These are phyloP conservation scores for Nasonia oneida DNA, from an alignment of 2,888 invertebrate species.

Conservation along the genomic window DNA sequence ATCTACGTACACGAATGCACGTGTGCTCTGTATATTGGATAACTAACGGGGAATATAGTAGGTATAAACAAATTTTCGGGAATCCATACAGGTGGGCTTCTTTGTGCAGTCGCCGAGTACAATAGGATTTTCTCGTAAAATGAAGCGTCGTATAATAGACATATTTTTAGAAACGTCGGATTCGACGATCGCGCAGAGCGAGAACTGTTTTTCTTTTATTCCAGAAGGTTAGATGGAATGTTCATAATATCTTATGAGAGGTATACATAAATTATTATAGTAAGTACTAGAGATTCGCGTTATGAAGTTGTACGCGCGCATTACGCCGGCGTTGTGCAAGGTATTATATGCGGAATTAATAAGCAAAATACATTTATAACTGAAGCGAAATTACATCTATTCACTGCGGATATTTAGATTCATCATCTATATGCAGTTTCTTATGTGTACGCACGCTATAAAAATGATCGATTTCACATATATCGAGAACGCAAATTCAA, in stretches of 20 bases:
- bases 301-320: background rate
- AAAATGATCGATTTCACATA: too few relatives aligned
- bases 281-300: background rate
- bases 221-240: background rate
- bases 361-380: too few relatives aligned
- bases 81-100: background rate
- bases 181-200: too few relatives aligned
- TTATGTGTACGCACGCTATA: too few relatives aligned
- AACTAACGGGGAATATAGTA: background rate
- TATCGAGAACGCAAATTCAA: too few relatives aligned
- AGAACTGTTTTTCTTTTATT: too few relatives aligned
- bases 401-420: too few relatives aligned
- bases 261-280: background rate
- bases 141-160: background rate
- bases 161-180: too few relatives aligned
- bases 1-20: too few relatives aligned
- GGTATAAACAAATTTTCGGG: background rate
- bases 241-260: background rate
- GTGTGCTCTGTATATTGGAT: too few relatives aligned
- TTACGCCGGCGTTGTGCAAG: background rate
- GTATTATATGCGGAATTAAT: background rate
- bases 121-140: constrained; percentile 13
- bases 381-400: too few relatives aligned
- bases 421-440: too few relatives aligned
- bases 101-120: background rate